Conservation (phyloP, 2,888 invertebrate species). For the Leptopilina drosophilae region DNA sequence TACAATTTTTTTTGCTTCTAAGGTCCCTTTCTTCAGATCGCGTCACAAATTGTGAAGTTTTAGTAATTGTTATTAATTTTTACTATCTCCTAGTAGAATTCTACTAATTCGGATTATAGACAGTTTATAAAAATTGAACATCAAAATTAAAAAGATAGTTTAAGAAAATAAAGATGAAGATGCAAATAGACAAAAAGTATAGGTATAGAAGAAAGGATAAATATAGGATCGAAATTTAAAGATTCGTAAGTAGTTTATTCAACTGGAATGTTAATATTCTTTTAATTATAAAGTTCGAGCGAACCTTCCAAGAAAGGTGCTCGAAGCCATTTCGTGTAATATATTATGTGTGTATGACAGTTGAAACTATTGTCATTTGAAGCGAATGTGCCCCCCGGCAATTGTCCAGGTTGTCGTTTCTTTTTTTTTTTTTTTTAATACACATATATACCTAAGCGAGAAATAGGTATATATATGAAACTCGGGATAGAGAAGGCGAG, state of each 20-base stretch:
- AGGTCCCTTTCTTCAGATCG: no score
- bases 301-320: constrained; percentile 10
- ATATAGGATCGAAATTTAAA: not conserved
- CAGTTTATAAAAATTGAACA: no score
- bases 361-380: constrained; percentile 38
- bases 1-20: no score
- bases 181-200: no score
- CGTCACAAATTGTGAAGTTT: no score
- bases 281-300: not conserved
- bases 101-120: no score
- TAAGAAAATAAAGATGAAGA: no score
- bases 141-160: no score
- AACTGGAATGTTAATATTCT: constrained; percentile 8
- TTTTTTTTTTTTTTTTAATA: no score
- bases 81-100: no score
- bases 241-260: not conserved
- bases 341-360: constrained; percentile 25
- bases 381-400: constrained; percentile 6
- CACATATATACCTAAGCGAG: constrained; percentile 27
- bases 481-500: constrained; percentile 64
- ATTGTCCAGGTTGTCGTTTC: not conserved
- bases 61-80: no score
- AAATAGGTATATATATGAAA: constrained; percentile 22
- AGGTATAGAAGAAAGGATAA: no score
- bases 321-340: constrained; percentile 7